Evolutionary conservation across 2,113 vertebrate genomes (phyloP), one percentile per base, ranked within the genome.

Genomic region (Bufo gargarizans): DNA sequence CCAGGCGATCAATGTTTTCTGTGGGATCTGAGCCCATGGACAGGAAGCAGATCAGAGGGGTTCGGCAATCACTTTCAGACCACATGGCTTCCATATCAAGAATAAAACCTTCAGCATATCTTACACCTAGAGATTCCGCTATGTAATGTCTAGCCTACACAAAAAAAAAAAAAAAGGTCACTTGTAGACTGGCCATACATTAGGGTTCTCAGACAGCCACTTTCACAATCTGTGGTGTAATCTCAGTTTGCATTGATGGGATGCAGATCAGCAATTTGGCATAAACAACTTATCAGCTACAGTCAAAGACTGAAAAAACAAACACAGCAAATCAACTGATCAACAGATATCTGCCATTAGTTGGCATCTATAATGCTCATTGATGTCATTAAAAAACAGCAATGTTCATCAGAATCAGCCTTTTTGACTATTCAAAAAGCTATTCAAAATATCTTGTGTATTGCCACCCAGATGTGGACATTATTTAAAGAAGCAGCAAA

Each of bases 21-120:
- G 96, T 96, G 13, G 96, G 96, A 89, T 97, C 96, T 1, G 96
- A 96, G 0, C 96, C 96, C 94, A 95, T 92, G 0, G 96, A 96
- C 56, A 97, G 93, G 89, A 97, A 94, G 69, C 96, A 97, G 0
- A 94, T 94, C 90, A 97, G 89, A 8, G 96, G 96, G 0, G 94
- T 96, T 89, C 90, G 91, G 89, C 84, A 92, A 91, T 95, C 93
- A 1, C 94, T 95, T 93, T 97, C 96, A 20, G 77, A 47, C 94
- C 92, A 95, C 94, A 96, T 93, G 74, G 88, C 65, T 89, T 97
- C 96, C 94, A 97, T 94, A 20, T 97, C 94, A 90, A 97, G 93
- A 59, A 96, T 93, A 92, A 95, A 91, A 50, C 95, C 95, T 90
- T 97, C 96, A 0, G 91, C 93, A 8, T 96, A 97, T 86, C 92